A percentile compares a stretch with the other conserved stretches of the same genome.
These are phyloP conservation scores for Dasysyrphus albostriatus DNA, from an alignment of 2,888 invertebrate genomes.

Conservation along the genomic window DNA sequence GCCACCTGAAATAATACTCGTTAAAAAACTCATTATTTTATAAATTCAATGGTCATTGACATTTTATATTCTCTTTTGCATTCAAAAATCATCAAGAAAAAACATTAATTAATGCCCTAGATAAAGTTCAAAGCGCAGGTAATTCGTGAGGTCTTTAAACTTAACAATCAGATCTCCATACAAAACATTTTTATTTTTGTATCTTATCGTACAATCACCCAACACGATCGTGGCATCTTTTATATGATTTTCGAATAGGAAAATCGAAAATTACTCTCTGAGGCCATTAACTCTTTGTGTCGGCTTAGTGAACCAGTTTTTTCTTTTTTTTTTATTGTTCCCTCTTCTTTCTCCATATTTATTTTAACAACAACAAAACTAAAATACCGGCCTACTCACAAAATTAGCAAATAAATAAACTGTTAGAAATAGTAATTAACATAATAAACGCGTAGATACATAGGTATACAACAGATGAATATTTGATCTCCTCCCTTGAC, in stretches of 20 bases:
- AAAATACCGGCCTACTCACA: conserved; percentile 18
- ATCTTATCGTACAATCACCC: conserved; percentile 6
- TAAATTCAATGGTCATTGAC: neutral
- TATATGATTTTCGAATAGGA: conserved; percentile 10
- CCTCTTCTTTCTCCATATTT: conserved; percentile 4
- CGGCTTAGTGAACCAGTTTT: conserved; percentile 34
- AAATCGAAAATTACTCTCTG: neutral
- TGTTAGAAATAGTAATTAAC: conserved; percentile 5
- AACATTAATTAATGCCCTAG: neutral
- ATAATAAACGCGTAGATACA: neutral
- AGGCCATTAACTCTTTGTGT: conserved; percentile 26
- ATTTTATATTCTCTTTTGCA: neutral
- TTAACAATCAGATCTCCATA: conserved; percentile 10
- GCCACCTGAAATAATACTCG: too few relatives aligned
- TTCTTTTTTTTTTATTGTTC: neutral
- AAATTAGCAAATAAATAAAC: conserved; percentile 43
- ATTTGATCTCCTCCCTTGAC: conserved; percentile 55
- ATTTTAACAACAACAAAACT: conserved; percentile 8
- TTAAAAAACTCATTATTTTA: neutral
- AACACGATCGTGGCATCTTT: conserved; percentile 20
- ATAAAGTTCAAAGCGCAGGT: neutral
- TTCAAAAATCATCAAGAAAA: neutral
- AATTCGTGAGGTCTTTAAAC: conserved; percentile 11
- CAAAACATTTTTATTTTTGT: neutral
- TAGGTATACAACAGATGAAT: conserved; percentile 18